phyloP scores from a whole-genome alignment of 1,140 invertebrate species.

The Magallana gigas region DNA sequence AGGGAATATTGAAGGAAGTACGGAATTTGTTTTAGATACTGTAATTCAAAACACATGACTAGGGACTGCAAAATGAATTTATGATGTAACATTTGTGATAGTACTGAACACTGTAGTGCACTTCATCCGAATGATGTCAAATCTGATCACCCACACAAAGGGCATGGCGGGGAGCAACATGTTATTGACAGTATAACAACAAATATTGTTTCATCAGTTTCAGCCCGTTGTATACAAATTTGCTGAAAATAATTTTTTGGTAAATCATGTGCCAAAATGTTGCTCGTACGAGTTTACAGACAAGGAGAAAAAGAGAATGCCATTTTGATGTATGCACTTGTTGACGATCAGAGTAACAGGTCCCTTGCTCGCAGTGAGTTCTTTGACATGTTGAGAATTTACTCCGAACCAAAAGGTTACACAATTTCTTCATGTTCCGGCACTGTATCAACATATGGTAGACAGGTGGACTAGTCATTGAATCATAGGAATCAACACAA shows the following conservation, averaged over 20 bases:
- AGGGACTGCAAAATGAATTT: constrained; percentile 28
- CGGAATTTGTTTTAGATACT: constrained; percentile 48
- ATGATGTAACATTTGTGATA: constrained; percentile 33
- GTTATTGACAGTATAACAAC: background rate
- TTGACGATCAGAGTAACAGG: constrained; percentile 24
- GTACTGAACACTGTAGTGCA: constrained; percentile 7
- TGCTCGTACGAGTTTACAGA: constrained; percentile 7
- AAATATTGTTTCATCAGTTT: no score
- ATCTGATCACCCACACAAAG: background rate
- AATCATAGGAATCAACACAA: constrained; percentile 20
- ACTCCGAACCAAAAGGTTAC: constrained; percentile 9
- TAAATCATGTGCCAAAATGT: constrained; percentile 32
- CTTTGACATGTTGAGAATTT: constrained; percentile 40
- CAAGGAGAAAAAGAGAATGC: background rate
- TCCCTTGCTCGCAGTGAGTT: background rate
- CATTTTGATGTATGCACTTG: background rate
- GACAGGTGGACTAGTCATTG: background rate
- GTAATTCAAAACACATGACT: constrained; percentile 20
- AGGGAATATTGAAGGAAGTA: no score
- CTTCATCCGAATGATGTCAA: constrained; percentile 40
- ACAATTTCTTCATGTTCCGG: constrained; percentile 17
- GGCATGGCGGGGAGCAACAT: constrained; percentile 43
- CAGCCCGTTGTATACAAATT: constrained; percentile 49
- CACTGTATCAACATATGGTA: background rate
- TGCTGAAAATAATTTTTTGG: constrained; percentile 31